Percentiles rank a stretch among this genome's conserved stretches.
These are phyloP conservation scores for Onychomys torridus DNA, from an alignment of 2,797 vertebrate species.

Conservation along the genomic window DNA sequence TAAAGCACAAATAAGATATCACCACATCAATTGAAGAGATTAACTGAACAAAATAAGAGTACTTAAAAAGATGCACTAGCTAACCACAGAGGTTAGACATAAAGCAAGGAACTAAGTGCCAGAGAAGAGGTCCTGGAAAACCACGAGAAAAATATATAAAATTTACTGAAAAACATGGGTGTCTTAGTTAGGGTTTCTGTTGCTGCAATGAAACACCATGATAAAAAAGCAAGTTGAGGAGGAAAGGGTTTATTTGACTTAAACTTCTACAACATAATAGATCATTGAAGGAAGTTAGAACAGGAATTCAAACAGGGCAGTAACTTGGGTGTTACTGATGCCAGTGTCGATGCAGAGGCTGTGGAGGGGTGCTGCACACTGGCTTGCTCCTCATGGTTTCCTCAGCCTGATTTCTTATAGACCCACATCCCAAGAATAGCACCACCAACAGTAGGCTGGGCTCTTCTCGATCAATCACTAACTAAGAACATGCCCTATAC, in stretches of 20 bases:
- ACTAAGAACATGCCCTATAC: background rate
- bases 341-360: background rate
- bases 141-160: background rate
- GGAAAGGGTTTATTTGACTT: background rate
- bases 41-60: background rate
- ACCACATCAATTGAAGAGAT: background rate
- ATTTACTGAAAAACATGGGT: background rate
- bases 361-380: background rate
- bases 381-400: background rate
- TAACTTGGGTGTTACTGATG: background rate
- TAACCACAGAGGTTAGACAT: background rate
- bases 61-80: background rate
- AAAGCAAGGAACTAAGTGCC: background rate
- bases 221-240: background rate
- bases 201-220: background rate
- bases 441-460: background rate
- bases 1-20: no score
- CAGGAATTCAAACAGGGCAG: background rate
- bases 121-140: background rate
- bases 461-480: background rate
- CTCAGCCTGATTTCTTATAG: background rate
- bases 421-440: background rate
- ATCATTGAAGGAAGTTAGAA: background rate
- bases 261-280: background rate
- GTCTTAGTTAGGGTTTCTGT: background rate